Evolutionary conservation across 2,888 invertebrate genomes (phyloP), one percentile per base, ranked within the genome.

Genomic region (Tribolium freemani): DNA sequence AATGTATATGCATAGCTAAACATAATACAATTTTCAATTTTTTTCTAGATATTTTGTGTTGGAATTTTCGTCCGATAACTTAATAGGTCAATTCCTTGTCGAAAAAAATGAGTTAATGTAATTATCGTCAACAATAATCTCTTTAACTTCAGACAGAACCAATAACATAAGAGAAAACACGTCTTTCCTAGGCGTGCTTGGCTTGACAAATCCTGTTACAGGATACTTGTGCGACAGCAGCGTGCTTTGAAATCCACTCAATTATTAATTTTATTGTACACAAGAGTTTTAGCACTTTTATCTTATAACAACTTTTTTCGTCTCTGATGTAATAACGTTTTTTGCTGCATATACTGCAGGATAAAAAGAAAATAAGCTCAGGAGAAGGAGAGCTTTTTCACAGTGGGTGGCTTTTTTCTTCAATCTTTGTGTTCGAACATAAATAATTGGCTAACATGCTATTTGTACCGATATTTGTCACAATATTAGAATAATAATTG

Each of bases 11-110:
- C n/a, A n/a, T n/a, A n/a, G n/a, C n/a, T n/a, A n/a, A n/a, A n/a
- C n/a, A n/a, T n/a, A n/a, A n/a, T n/a, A n/a, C n/a, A n/a, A n/a
- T n/a, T n/a, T n/a, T n/a, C n/a, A n/a, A n/a, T n/a, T n/a, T n/a
- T n/a, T n/a, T n/a, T n/a, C n/a, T n/a, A n/a, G n/a, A n/a, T n/a
- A n/a, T 38, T n/a, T 38, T 5, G 5, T 8, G 9, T 6, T 6
- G 8, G 38, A 38, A 9, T 4, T 54, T 20, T 54, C 3, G 1
- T 10, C 38, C 38, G 45, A 16, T 58, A 67, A 66, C 48, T 69
- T 74, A 73, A 76, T 75, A 72, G 76, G 73, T 71, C 74, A 64
- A 71, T 75, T 73, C 30, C 60, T 61, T 30, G 69, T 60, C 57
- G 38, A 71, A 71, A 73, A 74, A 76, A 76, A 64, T 73, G 72